Base-by-base conservation (phyloP, 2,797 vertebrate species). In the Lepus townsendii region DNA sequence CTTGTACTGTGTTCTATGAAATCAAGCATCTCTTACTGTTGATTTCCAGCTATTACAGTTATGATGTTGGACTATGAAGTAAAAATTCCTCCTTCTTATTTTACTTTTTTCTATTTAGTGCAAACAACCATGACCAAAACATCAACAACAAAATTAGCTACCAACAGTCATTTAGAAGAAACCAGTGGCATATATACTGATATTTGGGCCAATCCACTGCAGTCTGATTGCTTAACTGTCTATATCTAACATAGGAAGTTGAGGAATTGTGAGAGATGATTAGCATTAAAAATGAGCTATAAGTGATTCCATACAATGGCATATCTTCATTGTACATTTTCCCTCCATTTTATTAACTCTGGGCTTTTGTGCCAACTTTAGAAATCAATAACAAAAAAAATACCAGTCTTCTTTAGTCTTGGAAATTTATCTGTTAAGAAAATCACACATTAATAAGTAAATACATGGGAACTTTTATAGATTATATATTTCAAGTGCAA, bases 381-480 rank as follows among this genome's bases (percentile, higher is more conserved):
- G 77, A 83, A 94, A 35, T 93, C 0, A 0, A 27, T 47, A 71
- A 60, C 73, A 83, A 69, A 80, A 80, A 71, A 91, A 76, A 72
- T 79, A 52, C 24, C 32, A 85, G 8, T 35, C 50, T 87, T 35
- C 7, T 80, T 26, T 72, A 35, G 78, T 83, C 38, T 32, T n/a
- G 57, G 73, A 54, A 97, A 93, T 47, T 65, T 17, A 32, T 54
- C 22, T 86, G 65, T 91, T 26, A 69, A 78, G 32, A 84, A 83
- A 96, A 95, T 24, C 80, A 73, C 35, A 82, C 50, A n/a, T 94
- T 94, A 77, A 94, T 27, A 79, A 87, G 20, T 91, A 1, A 94
- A 83, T 71, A 57, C 88, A 38, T 93, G n/a, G 16, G 14, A 84
- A 20, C 19, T 1, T 71, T 7, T 78, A 57, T 12, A 72, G 50